phyloP scores from a whole-genome alignment of 2,113 vertebrate genomes.

The Bos javanicus region DNA sequence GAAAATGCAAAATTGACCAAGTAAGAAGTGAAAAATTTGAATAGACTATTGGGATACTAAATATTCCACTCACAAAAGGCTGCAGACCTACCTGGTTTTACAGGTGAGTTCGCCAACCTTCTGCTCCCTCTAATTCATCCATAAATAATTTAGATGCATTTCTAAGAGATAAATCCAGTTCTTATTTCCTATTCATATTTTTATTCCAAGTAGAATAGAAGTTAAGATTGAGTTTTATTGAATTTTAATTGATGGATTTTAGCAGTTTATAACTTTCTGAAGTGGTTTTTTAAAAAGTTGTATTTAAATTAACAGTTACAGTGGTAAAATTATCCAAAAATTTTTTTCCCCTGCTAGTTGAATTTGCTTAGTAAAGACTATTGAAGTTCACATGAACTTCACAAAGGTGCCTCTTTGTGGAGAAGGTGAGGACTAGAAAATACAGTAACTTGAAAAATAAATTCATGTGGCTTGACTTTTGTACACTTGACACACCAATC shows the following conservation, averaged over 20 bases:
- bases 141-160: not conserved
- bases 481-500: not conserved
- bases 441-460: not conserved
- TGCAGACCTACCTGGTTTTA: not conserved
- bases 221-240: not conserved
- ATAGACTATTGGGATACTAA: not conserved
- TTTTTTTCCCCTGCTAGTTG: not conserved
- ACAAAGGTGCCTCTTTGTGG: not conserved
- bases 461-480: conserved; percentile 17
- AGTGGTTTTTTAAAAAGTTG: not conserved
- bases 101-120: not conserved
- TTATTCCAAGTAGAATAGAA: not conserved
- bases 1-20: conserved; percentile 21
- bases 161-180: not conserved
- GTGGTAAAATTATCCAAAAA: not conserved
- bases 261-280: not conserved
- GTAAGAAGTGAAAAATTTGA: not conserved
- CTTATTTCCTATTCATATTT: not conserved
- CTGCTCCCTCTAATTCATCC: not conserved
- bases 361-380: conserved; percentile 11
- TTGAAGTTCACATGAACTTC: not conserved
- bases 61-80: not conserved
- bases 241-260: not conserved
- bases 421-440: not conserved
- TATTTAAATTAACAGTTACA: not conserved